phyloP scores from a whole-genome alignment of 2,888 invertebrate genomes.

The Azorinus chamasolen region DNA sequence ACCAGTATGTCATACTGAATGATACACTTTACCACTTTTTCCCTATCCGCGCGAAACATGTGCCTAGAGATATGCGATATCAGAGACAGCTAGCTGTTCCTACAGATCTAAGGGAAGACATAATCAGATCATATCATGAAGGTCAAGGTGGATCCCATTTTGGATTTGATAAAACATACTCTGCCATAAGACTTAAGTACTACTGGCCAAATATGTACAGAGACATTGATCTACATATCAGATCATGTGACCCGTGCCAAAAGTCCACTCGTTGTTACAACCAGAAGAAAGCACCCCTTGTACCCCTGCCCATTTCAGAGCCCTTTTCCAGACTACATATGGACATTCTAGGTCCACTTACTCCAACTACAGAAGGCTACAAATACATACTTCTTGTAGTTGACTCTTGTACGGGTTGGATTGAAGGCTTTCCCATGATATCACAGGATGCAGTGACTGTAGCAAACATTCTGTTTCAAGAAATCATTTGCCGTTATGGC shows the following conservation, averaged over 20 bases:
- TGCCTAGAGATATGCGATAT: no score
- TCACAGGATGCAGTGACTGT: no score
- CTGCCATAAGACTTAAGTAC: slow-evolving; percentile 13
- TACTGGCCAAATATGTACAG: slow-evolving; percentile 45
- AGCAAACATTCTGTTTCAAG: slow-evolving; percentile 46
- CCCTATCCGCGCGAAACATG: no score
- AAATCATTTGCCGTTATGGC: slow-evolving; percentile 51
- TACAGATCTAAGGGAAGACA: slow-evolving; percentile 28
- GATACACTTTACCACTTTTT: no score
- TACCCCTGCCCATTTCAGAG: slow-evolving; percentile 26
- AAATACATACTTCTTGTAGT: slow-evolving; percentile 37
- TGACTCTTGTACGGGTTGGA: no score
- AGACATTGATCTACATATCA: slow-evolving; percentile 25
- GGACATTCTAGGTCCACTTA: slow-evolving; percentile 37
- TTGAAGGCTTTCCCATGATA: no score
- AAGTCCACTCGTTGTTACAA: background rate
- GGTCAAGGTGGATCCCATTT: slow-evolving; percentile 24
- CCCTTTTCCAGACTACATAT: slow-evolving; percentile 33
- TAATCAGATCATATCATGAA: slow-evolving; percentile 51
- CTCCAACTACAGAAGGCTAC: slow-evolving; percentile 11
- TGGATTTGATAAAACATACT: slow-evolving; percentile 14
- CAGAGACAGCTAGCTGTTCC: no score
- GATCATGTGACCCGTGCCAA: slow-evolving; percentile 40
- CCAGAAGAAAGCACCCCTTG: no score
- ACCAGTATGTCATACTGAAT: no score